phyloP scores from a whole-genome alignment of 2,797 vertebrate genomes.

The Poecile montanus region DNA sequence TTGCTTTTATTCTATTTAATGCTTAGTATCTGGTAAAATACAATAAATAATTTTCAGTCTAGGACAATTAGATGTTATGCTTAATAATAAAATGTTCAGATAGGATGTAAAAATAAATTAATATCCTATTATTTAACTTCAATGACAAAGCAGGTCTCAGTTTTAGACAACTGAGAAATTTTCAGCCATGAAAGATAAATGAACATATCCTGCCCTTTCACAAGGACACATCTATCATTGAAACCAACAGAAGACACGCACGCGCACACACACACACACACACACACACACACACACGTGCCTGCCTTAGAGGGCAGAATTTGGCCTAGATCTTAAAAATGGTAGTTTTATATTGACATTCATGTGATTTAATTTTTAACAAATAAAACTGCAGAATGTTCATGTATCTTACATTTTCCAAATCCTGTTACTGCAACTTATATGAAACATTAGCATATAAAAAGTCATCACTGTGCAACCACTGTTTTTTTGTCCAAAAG shows the following conservation, averaged over 20 bases:
- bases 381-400: background rate
- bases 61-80: conserved; percentile 43
- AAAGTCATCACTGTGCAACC: conserved; percentile 43
- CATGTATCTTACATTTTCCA: background rate
- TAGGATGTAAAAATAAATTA: conserved; percentile 57
- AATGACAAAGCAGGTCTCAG: conserved; percentile 16
- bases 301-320: background rate
- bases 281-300: background rate
- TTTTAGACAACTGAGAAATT: background rate
- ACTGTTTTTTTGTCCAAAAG: background rate
- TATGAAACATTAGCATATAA: conserved; percentile 37
- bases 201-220: background rate
- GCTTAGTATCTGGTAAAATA: conserved; percentile 44
- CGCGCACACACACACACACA: background rate
- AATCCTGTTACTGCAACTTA: background rate
- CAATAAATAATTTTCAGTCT: conserved; percentile 36
- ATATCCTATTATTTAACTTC: conserved; percentile 29
- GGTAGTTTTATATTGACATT: background rate
- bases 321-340: conserved; percentile 11
- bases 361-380: background rate
- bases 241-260: background rate
- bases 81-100: conserved; percentile 59
- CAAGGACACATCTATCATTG: background rate
- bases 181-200: background rate
- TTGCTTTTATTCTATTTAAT: conserved; percentile 53